Percentiles rank a stretch among this genome's conserved stretches.
These are phyloP conservation scores for Gari tellinella DNA, from an alignment of 2,888 invertebrate species.

Conservation along the genomic window DNA sequence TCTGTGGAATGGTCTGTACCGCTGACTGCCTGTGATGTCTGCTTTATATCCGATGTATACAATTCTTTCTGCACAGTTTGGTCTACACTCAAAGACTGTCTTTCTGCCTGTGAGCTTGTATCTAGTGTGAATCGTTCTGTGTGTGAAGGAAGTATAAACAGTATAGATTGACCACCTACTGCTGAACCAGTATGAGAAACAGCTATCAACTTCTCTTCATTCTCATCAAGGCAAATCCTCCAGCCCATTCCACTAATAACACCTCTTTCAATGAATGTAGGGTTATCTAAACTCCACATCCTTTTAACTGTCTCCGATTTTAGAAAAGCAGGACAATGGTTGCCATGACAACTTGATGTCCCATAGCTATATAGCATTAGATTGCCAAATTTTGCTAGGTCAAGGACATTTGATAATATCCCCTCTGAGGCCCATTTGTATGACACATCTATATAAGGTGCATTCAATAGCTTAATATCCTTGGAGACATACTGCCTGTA, in stretches of 20 bases:
- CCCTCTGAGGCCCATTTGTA: slow-evolving; percentile 88
- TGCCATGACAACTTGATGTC: slow-evolving; percentile 28
- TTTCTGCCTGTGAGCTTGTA: too few relatives aligned
- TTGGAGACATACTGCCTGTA: slow-evolving; percentile 84
- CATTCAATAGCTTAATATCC: slow-evolving; percentile 85
- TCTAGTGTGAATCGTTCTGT: neutral
- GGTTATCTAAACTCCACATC: slow-evolving; percentile 84
- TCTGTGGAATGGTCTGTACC: too few relatives aligned
- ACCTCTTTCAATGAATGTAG: too few relatives aligned
- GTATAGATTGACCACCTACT: slow-evolving; percentile 86
- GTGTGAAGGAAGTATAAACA: slow-evolving; percentile 84
- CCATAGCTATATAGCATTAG: slow-evolving; percentile 86
- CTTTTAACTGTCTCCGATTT: slow-evolving; percentile 83
- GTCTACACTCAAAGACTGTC: too few relatives aligned
- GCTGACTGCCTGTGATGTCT: too few relatives aligned
- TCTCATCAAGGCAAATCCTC: slow-evolving; percentile 79
- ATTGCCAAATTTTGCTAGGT: slow-evolving; percentile 86
- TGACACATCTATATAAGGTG: slow-evolving; percentile 87
- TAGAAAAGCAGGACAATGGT: slow-evolving; percentile 79
- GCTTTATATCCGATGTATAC: too few relatives aligned
- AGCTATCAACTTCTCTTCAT: slow-evolving; percentile 74
- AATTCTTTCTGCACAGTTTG: too few relatives aligned
- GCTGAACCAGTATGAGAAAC: slow-evolving; percentile 87
- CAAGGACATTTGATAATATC: slow-evolving; percentile 86
- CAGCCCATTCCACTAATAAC: slow-evolving; percentile 86